A percentile compares a stretch with the other conserved stretches of the same genome.
These are phyloP conservation scores for Sparidentex hasta DNA, from an alignment of 2,797 vertebrate species.

Conservation along the genomic window DNA sequence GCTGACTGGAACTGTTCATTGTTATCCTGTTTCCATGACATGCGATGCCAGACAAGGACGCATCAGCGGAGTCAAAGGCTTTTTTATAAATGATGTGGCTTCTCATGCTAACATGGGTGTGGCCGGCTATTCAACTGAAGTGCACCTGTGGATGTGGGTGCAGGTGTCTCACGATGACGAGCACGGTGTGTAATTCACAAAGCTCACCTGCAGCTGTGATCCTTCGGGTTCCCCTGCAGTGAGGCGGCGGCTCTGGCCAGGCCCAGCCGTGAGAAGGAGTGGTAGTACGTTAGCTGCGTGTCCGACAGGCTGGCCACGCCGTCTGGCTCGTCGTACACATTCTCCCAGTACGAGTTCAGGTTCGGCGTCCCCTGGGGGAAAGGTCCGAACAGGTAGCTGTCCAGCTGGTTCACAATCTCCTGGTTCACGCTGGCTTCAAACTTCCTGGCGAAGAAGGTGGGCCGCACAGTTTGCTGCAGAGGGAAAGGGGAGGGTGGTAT, in stretches of 20 bases:
- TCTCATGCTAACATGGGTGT: constrained; percentile 35
- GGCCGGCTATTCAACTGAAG: constrained; percentile 17
- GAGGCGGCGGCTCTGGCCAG: constrained; percentile 88
- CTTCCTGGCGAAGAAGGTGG: constrained; percentile 98
- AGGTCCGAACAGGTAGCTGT: constrained; percentile 93
- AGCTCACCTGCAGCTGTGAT: constrained; percentile 94
- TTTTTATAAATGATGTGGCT: constrained; percentile 41
- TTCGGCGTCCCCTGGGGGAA: constrained; percentile 89
- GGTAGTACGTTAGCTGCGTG: constrained; percentile 92
- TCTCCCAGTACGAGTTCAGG: constrained; percentile 97
- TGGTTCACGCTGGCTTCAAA: constrained; percentile 98
- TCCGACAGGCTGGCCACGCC: constrained; percentile 91
- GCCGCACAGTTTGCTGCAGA: constrained; percentile 94
- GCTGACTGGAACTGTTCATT: constrained; percentile 56
- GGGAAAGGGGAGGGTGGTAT: not conserved
- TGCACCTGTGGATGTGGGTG: constrained; percentile 44
- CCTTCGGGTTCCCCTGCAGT: constrained; percentile 86
- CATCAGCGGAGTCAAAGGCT: constrained; percentile 35
- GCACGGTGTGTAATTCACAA: not conserved
- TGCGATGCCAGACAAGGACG: constrained; percentile 32
- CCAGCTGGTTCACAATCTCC: constrained; percentile 97
- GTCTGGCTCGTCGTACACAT: constrained; percentile 92
- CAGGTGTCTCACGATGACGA: constrained; percentile 34
- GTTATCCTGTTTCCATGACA: constrained; percentile 53
- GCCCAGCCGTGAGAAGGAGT: constrained; percentile 92